phyloP scores from a whole-genome alignment of 2,888 invertebrate species.

The Meghimatium bilineatum region DNA sequence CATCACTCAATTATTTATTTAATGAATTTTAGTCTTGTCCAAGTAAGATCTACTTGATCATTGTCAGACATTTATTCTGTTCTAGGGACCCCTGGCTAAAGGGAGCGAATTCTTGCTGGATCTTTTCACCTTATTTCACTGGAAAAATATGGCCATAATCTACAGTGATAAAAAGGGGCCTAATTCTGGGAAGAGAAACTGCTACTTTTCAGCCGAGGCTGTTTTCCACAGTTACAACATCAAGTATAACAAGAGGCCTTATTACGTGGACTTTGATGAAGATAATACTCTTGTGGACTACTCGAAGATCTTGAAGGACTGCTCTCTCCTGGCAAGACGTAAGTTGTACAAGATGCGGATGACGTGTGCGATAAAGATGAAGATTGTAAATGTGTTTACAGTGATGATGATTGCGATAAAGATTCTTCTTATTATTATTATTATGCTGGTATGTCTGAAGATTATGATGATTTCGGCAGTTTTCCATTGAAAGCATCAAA shows the following conservation, averaged over 20 bases:
- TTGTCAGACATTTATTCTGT: neutral
- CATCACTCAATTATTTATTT: too few species aligned
- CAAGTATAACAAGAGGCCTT: neutral
- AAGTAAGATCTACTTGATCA: too few species aligned
- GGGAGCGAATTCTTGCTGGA: slow-evolving; percentile 14
- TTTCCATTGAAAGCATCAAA: too few species aligned
- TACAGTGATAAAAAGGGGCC: slow-evolving; percentile 27
- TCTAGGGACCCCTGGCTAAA: slow-evolving; percentile 29
- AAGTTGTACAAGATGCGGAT: slow-evolving; percentile 4
- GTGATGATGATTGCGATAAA: neutral
- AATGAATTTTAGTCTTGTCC: too few species aligned
- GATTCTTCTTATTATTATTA: too few species aligned
- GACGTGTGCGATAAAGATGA: neutral
- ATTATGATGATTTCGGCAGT: too few species aligned
- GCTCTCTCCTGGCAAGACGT: slow-evolving; percentile 22
- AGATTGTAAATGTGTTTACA: neutral
- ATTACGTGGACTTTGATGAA: slow-evolving; percentile 11
- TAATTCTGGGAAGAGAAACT: slow-evolving; percentile 15
- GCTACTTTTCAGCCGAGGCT: slow-evolving; percentile 36
- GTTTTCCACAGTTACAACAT: slow-evolving; percentile 11
- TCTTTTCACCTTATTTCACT: neutral
- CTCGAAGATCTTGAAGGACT: neutral
- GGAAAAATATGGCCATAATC: slow-evolving; percentile 25
- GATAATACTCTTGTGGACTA: neutral
- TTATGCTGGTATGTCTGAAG: too few species aligned